Evolutionary conservation across 2,888 invertebrate species (phyloP).

Genomic region (Lasioglossum lativentre): DNA sequence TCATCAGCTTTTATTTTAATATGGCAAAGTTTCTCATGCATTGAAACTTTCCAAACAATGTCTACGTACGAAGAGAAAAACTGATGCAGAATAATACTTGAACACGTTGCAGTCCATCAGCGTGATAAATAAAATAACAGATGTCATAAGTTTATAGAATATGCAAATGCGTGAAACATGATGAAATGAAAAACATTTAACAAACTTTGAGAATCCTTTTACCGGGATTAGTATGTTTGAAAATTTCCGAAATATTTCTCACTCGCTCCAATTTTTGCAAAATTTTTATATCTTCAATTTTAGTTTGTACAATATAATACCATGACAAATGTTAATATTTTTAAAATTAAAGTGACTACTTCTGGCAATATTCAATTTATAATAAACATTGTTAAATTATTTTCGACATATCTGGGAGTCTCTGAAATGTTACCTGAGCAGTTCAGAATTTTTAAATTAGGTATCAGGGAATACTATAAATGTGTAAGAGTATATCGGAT

Average conservation of each 20-base stretch:
- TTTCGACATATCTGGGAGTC: background rate
- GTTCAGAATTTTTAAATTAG: background rate
- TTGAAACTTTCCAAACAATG: conserved; percentile 1
- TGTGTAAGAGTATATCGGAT: background rate
- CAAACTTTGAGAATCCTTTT: background rate
- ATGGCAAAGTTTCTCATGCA: conserved; percentile 4
- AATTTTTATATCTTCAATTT: background rate
- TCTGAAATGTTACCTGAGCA: background rate
- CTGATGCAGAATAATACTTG: background rate
- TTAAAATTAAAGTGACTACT: background rate
- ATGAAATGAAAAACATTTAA: background rate
- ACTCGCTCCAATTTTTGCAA: background rate
- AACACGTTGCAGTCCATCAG: background rate
- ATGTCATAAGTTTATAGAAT: background rate
- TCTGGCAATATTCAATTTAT: background rate
- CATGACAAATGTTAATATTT: background rate
- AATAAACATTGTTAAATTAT: background rate
- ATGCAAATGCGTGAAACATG: background rate
- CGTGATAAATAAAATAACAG: background rate
- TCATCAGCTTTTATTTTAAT: conserved; percentile 19
- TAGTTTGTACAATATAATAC: background rate
- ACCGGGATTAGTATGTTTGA: background rate
- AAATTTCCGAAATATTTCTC: background rate
- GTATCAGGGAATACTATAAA: background rate
- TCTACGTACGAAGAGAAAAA: background rate